Evolutionary conservation across 2,888 invertebrate species (phyloP), one percentile per base, ranked within the genome.

Genomic region (Chrysolina oricalcia): DNA sequence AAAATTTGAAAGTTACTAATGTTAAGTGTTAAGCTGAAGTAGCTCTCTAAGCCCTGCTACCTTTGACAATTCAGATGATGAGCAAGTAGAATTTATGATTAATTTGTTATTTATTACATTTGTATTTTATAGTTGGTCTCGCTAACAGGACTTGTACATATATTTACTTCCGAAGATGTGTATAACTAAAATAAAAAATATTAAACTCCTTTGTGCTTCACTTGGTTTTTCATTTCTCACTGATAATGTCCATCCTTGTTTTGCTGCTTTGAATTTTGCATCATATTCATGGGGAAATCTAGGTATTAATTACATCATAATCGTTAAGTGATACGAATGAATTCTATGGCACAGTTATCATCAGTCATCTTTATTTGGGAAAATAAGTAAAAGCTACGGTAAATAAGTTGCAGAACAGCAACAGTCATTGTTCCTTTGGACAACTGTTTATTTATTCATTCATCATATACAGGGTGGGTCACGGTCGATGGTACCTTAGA

Each of bases 61-160:
- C 74, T 67, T 75, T 66, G 74, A 78, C 72, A 76, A 73, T 67
- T 80, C 78, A 83, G 82, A 74, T 19, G 84, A 85, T 23, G 83
- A 82, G 80, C 82, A 76, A 83, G 78, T 85, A 86, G 85, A 84
- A 76, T 85, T 83, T 84, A 84, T 83, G 80, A 78, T 83, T 81
- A 82, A 84, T 86, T 86, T 86, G 86, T 87, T 87, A 87, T 87
- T 87, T 87, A 87, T 87, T 87, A 83, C 83, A 84, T 86, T 87
- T 86, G 85, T 87, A 86, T 87, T 87, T 87, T 87, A 84, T 87
- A 85, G 83, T 85, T 87, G 87, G 87, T 87, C 86, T 87, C 86
- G 87, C 87, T 88, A 87, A 87, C 87, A 87, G 86, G 86, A 87
- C 85, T 87, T 86, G 88, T 89, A 88, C 85, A 88, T 88, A 88